Percentiles rank a stretch among this genome's conserved stretches.
Conservation (phyloP, 2,113 vertebrate genomes). For the Oreocharis arfaki region DNA sequence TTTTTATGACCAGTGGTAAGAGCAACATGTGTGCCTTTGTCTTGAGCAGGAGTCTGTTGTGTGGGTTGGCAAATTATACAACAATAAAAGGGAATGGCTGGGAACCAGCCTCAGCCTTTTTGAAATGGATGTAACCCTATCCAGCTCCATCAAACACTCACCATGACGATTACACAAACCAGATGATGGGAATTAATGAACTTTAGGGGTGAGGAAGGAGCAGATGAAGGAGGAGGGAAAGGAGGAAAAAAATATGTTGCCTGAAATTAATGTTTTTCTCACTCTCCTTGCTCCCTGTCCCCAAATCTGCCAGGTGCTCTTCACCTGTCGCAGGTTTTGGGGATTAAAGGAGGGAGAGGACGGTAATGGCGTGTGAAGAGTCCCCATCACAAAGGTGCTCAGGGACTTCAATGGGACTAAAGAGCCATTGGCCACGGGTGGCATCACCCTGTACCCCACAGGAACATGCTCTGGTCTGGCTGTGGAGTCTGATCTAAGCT, state of each 20-base stretch:
- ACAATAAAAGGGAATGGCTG: slow-evolving; percentile 44
- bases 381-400: neutral
- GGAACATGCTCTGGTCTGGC: neutral
- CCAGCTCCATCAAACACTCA: neutral
- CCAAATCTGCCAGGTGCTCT: neutral
- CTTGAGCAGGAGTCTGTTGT: neutral
- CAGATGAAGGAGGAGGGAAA: neutral
- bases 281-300: neutral
- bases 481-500: neutral
- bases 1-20: neutral
- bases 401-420: neutral
- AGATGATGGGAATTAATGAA: slow-evolving; percentile 50
- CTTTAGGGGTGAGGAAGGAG: neutral
- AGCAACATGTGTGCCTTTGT: neutral
- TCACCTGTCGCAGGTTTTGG: neutral
- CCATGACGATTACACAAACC: slow-evolving; percentile 6
- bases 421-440: rapidly evolving
- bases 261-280: neutral
- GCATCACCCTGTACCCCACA: neutral
- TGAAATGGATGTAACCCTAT: slow-evolving; percentile 37
- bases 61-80: slow-evolving; percentile 35
- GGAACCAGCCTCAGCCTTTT: neutral
- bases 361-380: rapidly evolving
- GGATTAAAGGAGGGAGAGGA: neutral
- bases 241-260: neutral